Evolutionary conservation across 2,888 invertebrate genomes (phyloP).

Genomic region (Chelonus formosanus): DNA sequence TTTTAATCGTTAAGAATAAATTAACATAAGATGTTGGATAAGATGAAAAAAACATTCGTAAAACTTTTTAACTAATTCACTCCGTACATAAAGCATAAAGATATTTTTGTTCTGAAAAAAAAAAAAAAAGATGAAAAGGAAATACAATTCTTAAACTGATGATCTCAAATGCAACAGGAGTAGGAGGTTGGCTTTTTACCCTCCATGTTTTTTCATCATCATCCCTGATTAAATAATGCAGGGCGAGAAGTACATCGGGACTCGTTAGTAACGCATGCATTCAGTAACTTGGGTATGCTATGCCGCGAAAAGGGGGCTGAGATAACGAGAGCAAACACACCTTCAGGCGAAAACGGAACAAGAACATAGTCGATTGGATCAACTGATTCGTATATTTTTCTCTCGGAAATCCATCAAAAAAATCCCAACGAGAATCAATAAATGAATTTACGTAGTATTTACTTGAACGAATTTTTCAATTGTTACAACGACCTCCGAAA

Average conservation of each 20-base stretch:
- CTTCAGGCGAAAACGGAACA: slow-evolving; percentile 39
- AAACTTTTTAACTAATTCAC: no score
- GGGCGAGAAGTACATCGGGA: not conserved
- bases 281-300: no score
- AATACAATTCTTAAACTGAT: no score
- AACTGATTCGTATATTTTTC: slow-evolving; percentile 36
- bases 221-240: slow-evolving; percentile 29
- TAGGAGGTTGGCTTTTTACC: no score
- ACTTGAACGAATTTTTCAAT: slow-evolving; percentile 10
- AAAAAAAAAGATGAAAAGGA: no score
- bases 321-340: slow-evolving; percentile 44
- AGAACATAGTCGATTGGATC: slow-evolving; percentile 41
- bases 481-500: slow-evolving; percentile 2
- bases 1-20: no score
- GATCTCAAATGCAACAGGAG: no score
- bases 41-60: no score
- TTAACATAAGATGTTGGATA: no score
- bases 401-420: slow-evolving; percentile 37
- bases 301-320: slow-evolving; percentile 2
- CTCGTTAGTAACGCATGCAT: slow-evolving; percentile 4
- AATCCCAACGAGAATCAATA: not conserved
- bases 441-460: not conserved
- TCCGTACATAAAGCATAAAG: no score
- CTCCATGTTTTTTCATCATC: slow-evolving; percentile 4
- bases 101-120: no score